phyloP scores from a whole-genome alignment of 2,113 vertebrate genomes.

The Gallinago jamesoni region DNA sequence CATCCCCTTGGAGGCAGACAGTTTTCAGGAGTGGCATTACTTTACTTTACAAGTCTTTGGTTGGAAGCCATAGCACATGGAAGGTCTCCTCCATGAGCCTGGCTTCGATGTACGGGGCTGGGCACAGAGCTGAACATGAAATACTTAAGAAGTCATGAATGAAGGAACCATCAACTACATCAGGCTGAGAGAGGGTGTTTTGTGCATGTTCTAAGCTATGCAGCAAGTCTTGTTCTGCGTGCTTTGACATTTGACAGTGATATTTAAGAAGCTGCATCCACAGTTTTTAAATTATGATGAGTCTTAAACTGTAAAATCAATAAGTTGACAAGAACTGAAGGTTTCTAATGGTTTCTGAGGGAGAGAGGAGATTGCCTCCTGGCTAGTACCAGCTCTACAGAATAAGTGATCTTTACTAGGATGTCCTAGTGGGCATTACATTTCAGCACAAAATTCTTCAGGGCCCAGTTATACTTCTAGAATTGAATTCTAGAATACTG shows the following conservation, averaged over 20 bases:
- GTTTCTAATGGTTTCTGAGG: neutral
- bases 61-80: neutral
- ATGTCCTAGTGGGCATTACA: neutral
- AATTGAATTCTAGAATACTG: neutral
- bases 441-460: neutral
- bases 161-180: neutral
- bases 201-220: neutral
- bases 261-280: neutral
- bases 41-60: neutral
- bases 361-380: neutral
- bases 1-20: neutral
- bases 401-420: neutral
- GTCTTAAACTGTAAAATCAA: neutral
- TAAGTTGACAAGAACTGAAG: neutral
- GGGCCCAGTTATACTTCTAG: neutral
- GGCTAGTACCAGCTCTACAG: neutral
- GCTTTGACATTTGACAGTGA: neutral
- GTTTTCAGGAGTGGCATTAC: neutral
- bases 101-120: neutral
- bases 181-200: neutral
- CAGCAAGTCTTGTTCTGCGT: neutral
- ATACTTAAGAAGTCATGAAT: neutral
- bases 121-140: neutral
- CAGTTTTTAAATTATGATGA: neutral
- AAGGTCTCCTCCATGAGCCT: neutral